phyloP scores from a whole-genome alignment of 2,888 invertebrate genomes.

The Cryptocephalus moraei region DNA sequence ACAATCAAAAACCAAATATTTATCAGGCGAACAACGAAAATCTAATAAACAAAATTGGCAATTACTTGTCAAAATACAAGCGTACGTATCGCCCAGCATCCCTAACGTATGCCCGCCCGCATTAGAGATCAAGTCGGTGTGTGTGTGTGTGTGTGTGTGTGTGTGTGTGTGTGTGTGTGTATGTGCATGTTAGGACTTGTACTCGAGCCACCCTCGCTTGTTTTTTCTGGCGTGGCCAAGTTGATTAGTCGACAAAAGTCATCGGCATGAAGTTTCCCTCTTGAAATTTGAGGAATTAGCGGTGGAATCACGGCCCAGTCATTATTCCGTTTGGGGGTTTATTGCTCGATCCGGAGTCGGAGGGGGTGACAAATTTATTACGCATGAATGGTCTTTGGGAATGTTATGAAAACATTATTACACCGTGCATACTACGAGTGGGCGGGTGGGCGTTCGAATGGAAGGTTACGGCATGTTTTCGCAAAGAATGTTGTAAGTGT shows the following conservation, averaged over 20 bases:
- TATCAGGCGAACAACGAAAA: slow-evolving; percentile 4
- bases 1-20: not conserved
- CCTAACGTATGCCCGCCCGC: slow-evolving; percentile 3
- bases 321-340: slow-evolving; percentile 16
- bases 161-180: too few species aligned
- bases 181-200: too few species aligned
- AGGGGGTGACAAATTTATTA: slow-evolving; percentile 12
- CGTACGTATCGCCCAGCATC: slow-evolving; percentile 2
- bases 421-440: not conserved
- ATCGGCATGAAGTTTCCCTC: slow-evolving; percentile 13
- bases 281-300: slow-evolving; percentile 21
- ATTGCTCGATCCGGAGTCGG: slow-evolving; percentile 9
- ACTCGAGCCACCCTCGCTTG: slow-evolving; percentile 13
- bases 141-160: too few species aligned
- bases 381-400: slow-evolving; percentile 1
- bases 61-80: slow-evolving; percentile 17
- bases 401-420: not conserved
- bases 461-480: too few species aligned
- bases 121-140: slow-evolving; percentile 8
- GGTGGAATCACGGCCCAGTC: slow-evolving; percentile 20
- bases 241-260: slow-evolving; percentile 21
- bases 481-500: too few species aligned
- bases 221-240: slow-evolving; percentile 17
- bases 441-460: too few species aligned
- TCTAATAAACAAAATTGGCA: slow-evolving; percentile 19